Evolutionary conservation across 2,113 vertebrate species (phyloP).

Genomic region (Fulmarus glacialis): DNA sequence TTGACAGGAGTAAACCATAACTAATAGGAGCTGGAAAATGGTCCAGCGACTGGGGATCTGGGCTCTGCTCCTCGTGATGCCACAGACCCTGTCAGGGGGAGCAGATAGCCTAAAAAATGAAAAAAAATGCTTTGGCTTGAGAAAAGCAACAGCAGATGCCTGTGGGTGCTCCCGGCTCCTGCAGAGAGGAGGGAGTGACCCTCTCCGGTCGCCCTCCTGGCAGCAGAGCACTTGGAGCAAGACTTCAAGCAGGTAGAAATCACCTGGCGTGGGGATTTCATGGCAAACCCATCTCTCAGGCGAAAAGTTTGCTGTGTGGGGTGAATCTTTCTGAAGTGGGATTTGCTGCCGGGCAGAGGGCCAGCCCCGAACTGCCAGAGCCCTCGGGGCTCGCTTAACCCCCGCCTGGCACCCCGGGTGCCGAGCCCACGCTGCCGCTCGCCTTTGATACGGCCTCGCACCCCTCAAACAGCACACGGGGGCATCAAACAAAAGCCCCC

Average conservation of each 20-base stretch:
- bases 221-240: not conserved
- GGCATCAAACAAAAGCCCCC: not conserved
- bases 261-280: conserved; percentile 5
- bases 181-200: not conserved
- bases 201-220: not conserved
- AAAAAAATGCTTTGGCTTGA: not conserved
- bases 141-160: not conserved
- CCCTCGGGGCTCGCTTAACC: not conserved
- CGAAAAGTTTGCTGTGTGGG: not conserved
- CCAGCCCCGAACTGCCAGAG: not conserved
- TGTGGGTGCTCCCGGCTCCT: not conserved
- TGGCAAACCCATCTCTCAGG: not conserved
- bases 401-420: not conserved
- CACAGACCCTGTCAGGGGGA: not conserved
- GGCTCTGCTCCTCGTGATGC: not conserved
- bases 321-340: conserved; percentile 51
- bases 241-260: not conserved
- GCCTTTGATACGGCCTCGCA: not conserved
- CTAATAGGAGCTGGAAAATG: not conserved
- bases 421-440: not conserved
- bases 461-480: not conserved
- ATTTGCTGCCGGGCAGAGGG: conserved; percentile 5
- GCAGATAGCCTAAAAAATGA: not conserved
- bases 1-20: not conserved
- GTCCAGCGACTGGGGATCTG: not conserved